phyloP scores from a whole-genome alignment of 2,113 vertebrate species.

The Hemiprocne comata region DNA sequence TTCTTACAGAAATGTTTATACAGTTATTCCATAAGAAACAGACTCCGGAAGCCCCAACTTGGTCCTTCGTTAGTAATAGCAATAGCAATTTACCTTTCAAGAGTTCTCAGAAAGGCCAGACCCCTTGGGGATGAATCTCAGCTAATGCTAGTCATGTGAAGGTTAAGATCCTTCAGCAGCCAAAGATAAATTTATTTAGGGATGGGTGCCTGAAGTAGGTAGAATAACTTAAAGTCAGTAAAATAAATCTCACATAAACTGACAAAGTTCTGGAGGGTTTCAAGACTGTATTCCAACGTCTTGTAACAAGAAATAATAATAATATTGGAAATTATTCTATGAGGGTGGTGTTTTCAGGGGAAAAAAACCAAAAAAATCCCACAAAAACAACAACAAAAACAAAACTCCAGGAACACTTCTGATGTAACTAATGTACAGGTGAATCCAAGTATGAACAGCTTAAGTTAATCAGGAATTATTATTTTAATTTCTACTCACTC shows the following conservation, averaged over 20 bases:
- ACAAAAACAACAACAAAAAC: no score
- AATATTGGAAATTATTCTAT: not conserved
- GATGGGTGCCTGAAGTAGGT: not conserved
- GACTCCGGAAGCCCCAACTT: not conserved
- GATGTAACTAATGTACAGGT: not conserved
- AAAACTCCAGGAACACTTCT: not conserved
- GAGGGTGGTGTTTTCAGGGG: not conserved
- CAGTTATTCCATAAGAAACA: not conserved
- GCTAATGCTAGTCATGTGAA: not conserved
- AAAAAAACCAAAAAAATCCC: rapidly evolving
- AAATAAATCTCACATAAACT: not conserved
- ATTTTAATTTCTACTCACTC: not conserved
- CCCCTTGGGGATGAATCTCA: not conserved
- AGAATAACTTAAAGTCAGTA: not conserved
- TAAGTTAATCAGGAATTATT: not conserved
- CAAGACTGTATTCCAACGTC: not conserved
- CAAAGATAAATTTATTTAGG: not conserved
- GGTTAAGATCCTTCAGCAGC: not conserved
- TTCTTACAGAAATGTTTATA: not conserved
- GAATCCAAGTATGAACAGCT: not conserved
- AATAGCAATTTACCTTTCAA: not conserved
- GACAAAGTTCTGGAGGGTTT: not conserved
- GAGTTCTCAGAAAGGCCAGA: not conserved
- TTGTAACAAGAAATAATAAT: not conserved
- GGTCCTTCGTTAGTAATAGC: not conserved